These are phyloP conservation scores for Idris sp. DNA, from an alignment of 1,140 invertebrate species.

Conservation along the genomic window DNA sequence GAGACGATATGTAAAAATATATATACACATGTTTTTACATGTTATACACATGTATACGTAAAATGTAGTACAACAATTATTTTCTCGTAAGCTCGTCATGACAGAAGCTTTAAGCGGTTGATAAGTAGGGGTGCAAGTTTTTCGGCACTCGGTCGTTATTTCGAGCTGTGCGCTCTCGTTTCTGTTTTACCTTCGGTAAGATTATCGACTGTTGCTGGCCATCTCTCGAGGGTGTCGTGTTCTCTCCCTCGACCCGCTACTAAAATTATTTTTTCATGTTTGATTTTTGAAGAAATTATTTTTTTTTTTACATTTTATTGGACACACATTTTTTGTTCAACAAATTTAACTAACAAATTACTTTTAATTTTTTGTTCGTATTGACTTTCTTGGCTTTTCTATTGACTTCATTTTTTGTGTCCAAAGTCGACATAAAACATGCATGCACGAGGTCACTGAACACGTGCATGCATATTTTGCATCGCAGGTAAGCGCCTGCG, in stretches of 20 bases:
- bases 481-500: slow-evolving; percentile 20
- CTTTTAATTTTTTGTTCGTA: too few species aligned
- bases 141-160: slow-evolving; percentile 69
- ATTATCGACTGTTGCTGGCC: slow-evolving; percentile 79
- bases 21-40: slow-evolving; percentile 45
- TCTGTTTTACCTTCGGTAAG: slow-evolving; percentile 79
- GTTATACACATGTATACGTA: slow-evolving; percentile 33
- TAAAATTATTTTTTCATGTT: slow-evolving; percentile 75
- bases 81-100: slow-evolving; percentile 69
- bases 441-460: slow-evolving; percentile 15
- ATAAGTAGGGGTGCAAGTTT: slow-evolving; percentile 75
- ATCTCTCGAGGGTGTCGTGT: slow-evolving; percentile 75
- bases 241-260: slow-evolving; percentile 77
- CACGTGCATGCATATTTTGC: slow-evolving; percentile 34
- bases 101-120: slow-evolving; percentile 73
- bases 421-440: slow-evolving; percentile 22
- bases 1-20: too few species aligned
- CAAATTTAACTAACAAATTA: too few species aligned
- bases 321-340: too few species aligned
- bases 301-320: slow-evolving; percentile 4
- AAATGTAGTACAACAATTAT: slow-evolving; percentile 49
- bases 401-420: slow-evolving; percentile 25
- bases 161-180: slow-evolving; percentile 60
- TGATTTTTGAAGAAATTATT: slow-evolving; percentile 65
- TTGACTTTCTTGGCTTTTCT: too few species aligned